Base-by-base conservation (phyloP, 2,888 invertebrate species). In the Lasius platythorax region DNA sequence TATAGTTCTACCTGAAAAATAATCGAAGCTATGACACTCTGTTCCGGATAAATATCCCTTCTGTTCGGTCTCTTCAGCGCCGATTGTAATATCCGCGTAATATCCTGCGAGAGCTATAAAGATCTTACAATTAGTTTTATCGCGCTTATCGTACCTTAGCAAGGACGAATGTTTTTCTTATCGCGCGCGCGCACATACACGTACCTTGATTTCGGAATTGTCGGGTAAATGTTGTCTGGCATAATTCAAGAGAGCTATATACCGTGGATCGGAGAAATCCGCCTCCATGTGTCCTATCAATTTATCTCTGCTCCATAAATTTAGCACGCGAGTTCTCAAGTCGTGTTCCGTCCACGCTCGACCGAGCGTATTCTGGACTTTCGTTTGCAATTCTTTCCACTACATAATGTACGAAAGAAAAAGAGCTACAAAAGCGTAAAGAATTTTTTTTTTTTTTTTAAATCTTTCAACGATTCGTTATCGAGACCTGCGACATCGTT, bases 341-440 rank as follows among this genome's bases (percentile, higher is more conserved):
- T 88, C 87, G 1, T 92, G 91, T n/a, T 90, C 89, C 64, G 91
- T 92, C 5, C 92, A 91, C 70, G 91, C 88, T 28, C 82, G 83
- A 6, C 94, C 94, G 40, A 94, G 79, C 3, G 85, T 70, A 23
- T 76, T 90, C 74, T 90, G 92, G 40, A 93, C 70, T 53, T 91
- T 91, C 30, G 70, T 66, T 87, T 92, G 91, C 63, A 94, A 93
- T 43, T 93, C 90, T 91, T 91, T 91, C 68, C 91, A 94, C 94
- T 94, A 79, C 23, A 58, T 70, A 67, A 72, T 11, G 5, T 6
- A 67, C 56, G 72, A 50, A 40, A 64, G 23, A 63, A 43, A 46
- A 15, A 83, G n/a, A 18, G 3, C 37, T 43, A n/a, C 28, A 18
- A 64, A 53, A 37, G 40, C 18, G 43, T 61, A 58, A 15, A 64